Evolutionary conservation across 2,113 vertebrate species (phyloP).

Genomic region (Chiloscyllium plagiosum): DNA sequence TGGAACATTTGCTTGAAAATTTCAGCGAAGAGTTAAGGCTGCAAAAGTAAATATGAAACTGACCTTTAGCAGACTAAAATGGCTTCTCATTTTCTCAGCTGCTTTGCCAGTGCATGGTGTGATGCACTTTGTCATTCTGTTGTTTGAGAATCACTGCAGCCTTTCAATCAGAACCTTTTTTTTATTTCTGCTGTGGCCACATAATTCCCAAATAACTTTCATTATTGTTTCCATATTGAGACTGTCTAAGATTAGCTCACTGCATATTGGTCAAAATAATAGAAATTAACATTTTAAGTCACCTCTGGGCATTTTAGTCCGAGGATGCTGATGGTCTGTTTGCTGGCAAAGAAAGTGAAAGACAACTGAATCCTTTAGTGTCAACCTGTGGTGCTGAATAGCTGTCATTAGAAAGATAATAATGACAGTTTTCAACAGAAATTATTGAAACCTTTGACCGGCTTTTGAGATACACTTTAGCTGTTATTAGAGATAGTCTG

Average conservation of each 20-base stretch:
- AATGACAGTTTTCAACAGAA: constrained; percentile 5
- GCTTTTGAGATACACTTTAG: constrained; percentile 10
- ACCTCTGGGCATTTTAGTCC: background rate
- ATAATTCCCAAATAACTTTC: constrained; percentile 4
- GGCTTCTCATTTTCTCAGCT: background rate
- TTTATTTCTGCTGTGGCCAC: background rate
- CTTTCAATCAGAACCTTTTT: background rate
- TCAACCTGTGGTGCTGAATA: background rate
- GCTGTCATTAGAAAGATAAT: background rate
- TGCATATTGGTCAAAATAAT: background rate
- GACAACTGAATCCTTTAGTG: background rate
- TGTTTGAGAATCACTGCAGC: constrained; percentile 5
- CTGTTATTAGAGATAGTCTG: background rate
- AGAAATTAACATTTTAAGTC: constrained; percentile 7
- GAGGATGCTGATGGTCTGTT: background rate
- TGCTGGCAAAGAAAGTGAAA: background rate
- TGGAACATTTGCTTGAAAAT: background rate
- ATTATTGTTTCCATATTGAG: background rate
- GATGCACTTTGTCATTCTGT: background rate
- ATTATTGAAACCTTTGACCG: constrained; percentile 11
- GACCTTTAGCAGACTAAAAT: background rate
- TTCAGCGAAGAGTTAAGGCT: background rate
- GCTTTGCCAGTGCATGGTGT: constrained; percentile 18
- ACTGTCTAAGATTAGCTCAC: background rate
- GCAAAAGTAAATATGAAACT: background rate